Evolutionary conservation across 2,797 vertebrate species (phyloP), one percentile per base, ranked within the genome.

Genomic region (Etheostoma nigrum): DNA sequence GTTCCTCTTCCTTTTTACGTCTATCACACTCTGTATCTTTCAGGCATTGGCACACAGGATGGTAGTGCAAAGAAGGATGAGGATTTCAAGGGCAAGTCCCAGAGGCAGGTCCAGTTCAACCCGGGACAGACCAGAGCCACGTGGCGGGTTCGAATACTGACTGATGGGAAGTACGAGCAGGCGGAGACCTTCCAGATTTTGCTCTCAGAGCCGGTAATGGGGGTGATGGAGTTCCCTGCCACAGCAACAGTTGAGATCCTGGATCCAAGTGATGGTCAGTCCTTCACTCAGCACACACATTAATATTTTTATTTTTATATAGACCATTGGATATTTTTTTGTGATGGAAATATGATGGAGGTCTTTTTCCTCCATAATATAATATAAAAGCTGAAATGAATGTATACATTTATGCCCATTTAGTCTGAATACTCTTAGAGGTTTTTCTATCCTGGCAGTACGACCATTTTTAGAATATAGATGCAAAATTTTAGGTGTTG

Each of bases 61-160:
- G 96, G 96, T 12, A 96, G 94, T 1, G 97, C 98, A 0, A 93
- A 93, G 83, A 97, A 94, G 79, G 96, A 97, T 9, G 94, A 95
- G 83, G 98, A 99, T 83, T 99, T 97, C 90, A 96, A 92, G 91
- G 96, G 96, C 6, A 98, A 96, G 90, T 96, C 96, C 1, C 97
- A 99, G 91, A 96, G 90, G 76, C 98, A 98, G 84, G 96, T 99
- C 74, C 98, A 99, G 91, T 99, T 99, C 91, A 99, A 97, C 92
- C 97, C 97, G 0, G 97, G 98, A 61, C 98, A 99, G 91, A 96
- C 92, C 47, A 91, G 82, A 66, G 97, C 97, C 79, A 94, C 92
- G 0, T 99, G 98, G 98, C 81, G 93, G 57, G 95, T 99, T 5
- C 90, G 89, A 40, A 95, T 99, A 88, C 82, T 98, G 82, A 82